Evolutionary conservation across 2,888 invertebrate species (phyloP).

Genomic region (Pheosia tremula): DNA sequence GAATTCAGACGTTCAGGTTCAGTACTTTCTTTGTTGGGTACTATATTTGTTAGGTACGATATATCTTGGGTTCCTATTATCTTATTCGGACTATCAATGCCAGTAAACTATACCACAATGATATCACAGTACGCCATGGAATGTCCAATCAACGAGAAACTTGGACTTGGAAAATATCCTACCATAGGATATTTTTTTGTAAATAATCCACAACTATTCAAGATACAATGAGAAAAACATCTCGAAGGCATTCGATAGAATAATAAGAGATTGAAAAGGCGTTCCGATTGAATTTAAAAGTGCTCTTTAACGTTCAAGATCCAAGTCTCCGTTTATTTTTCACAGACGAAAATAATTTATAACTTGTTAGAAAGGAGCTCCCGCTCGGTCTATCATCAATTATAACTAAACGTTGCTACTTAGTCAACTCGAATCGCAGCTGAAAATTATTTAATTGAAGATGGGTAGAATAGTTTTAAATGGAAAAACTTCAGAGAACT

Average conservation of each 20-base stretch:
- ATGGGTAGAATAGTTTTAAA: constrained; percentile 1
- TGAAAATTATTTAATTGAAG: constrained; percentile 14
- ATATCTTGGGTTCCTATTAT: neutral
- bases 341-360: constrained; percentile 48
- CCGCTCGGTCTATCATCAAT: constrained; percentile 43
- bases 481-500: constrained; percentile 10
- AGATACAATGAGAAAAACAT: constrained; percentile 6
- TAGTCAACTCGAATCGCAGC: constrained; percentile 18
- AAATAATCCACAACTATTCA: neutral
- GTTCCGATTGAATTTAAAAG: constrained; percentile 40
- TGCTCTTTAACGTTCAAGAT: constrained; percentile 48
- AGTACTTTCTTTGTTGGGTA: constrained; percentile 18
- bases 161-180: too few relatives aligned
- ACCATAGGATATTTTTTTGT: neutral
- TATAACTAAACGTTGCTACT: constrained; percentile 21
- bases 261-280: constrained; percentile 49
- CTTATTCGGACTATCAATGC: neutral
- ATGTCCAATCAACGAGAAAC: too few relatives aligned
- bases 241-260: constrained; percentile 28
- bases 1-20: constrained; percentile 15
- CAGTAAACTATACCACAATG: too few relatives aligned
- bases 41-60: neutral
- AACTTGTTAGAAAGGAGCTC: constrained; percentile 44
- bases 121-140: too few relatives aligned
- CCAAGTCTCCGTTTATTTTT: constrained; percentile 44